Conservation (phyloP, 1,140 invertebrate species). For the Pentalonia nigronervosa region DNA sequence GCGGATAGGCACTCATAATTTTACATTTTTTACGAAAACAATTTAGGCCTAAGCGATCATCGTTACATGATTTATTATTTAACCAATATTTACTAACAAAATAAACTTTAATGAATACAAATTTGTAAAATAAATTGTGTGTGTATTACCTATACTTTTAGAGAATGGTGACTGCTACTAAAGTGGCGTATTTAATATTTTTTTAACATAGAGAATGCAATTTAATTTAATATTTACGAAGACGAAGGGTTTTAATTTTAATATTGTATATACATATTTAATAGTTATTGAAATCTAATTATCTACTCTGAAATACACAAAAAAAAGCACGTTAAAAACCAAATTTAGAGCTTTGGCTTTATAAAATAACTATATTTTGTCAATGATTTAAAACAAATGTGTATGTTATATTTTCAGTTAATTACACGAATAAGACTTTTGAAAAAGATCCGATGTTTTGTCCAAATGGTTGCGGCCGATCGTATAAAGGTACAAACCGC, state of each 20-base stretch:
- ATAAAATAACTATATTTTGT: neutral
- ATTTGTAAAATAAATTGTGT: neutral
- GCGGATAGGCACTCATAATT: slow-evolving; percentile 68
- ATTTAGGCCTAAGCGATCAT: neutral
- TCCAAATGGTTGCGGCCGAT: neutral
- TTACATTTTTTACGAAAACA: slow-evolving; percentile 62
- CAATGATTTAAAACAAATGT: neutral
- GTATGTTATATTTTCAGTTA: neutral
- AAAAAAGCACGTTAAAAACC: neutral
- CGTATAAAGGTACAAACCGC: neutral
- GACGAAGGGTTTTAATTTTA: neutral
- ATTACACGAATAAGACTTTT: neutral
- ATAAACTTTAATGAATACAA: slow-evolving; percentile 57
- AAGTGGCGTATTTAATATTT: too few species aligned
- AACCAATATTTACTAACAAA: neutral
- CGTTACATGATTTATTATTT: slow-evolving; percentile 23
- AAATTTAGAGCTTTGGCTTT: neutral
- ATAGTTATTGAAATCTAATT: neutral
- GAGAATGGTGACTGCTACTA: too few species aligned
- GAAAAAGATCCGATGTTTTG: neutral
- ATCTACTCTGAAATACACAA: neutral
- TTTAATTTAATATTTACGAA: neutral
- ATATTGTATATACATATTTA: neutral
- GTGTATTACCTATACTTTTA: too few species aligned
- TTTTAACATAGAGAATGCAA: neutral